Percentiles rank a stretch among this genome's conserved stretches.
Conservation (phyloP, 2,113 vertebrate species). For the Mus spicilegus region DNA sequence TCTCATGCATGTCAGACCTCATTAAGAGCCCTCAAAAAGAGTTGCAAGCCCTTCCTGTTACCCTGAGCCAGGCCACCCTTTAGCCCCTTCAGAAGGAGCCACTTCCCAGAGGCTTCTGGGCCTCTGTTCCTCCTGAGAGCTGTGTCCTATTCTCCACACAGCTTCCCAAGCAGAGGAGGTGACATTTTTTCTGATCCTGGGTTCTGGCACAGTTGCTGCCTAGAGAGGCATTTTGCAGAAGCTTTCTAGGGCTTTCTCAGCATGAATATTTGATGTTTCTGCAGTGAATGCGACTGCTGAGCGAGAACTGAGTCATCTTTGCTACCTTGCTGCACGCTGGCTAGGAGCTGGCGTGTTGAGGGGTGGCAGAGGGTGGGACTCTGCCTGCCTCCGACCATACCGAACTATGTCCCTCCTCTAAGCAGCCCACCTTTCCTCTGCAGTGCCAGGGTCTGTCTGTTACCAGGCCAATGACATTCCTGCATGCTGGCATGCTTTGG, state of each 20-base stretch:
- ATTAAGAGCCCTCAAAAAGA: neutral
- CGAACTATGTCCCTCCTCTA: neutral
- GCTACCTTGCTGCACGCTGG: neutral
- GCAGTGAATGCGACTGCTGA: slow-evolving; percentile 27
- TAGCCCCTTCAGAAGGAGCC: neutral
- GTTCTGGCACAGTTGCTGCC: neutral
- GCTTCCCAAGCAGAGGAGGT: neutral
- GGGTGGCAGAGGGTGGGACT: neutral
- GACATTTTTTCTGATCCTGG: neutral
- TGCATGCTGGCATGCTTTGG: neutral
- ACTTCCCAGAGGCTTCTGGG: neutral
- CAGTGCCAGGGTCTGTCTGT: neutral
- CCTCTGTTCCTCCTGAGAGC: neutral
- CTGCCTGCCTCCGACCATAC: neutral
- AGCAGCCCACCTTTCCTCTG: neutral
- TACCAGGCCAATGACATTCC: neutral
- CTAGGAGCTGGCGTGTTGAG: neutral
- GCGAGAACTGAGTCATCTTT: neutral
- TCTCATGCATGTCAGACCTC: neutral
- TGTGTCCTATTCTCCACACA: neutral
- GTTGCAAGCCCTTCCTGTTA: neutral
- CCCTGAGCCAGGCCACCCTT: neutral
- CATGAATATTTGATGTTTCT: slow-evolving; percentile 71
- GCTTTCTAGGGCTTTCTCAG: slow-evolving; percentile 29
- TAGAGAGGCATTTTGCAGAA: slow-evolving; percentile 6